Evolutionary conservation across 1,140 invertebrate genomes (phyloP).

Genomic region (Carposina sasakii): DNA sequence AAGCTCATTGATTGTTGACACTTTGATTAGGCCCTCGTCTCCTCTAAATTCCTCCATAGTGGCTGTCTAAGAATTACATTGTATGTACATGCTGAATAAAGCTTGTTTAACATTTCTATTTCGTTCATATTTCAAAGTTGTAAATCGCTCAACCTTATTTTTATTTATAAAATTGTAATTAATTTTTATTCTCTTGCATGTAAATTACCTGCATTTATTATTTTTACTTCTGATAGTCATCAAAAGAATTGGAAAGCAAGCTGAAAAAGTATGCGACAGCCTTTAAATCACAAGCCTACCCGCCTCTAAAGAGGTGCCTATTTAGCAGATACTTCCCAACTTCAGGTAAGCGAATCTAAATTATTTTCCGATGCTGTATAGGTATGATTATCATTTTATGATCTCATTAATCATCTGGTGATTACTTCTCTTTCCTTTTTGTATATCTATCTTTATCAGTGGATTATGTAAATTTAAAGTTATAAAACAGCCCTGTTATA

Average conservation of each 20-base stretch:
- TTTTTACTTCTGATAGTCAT: constrained; percentile 71
- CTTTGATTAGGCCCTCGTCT: no score
- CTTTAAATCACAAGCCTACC: constrained; percentile 80
- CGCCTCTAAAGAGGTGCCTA: constrained; percentile 82
- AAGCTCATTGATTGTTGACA: no score
- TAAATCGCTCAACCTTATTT: constrained; percentile 52
- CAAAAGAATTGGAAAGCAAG: constrained; percentile 76
- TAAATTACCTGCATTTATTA: constrained; percentile 50
- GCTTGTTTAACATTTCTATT: no score
- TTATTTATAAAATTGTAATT: constrained; percentile 9
- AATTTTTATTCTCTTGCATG: constrained; percentile 35
- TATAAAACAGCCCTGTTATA: not conserved
- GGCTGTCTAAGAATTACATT: no score
- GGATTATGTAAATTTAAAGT: not conserved
- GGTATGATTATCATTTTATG: no score
- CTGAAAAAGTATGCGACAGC: constrained; percentile 80
- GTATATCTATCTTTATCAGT: no score
- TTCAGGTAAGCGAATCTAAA: constrained; percentile 78
- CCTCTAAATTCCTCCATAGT: no score
- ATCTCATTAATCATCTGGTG: no score
- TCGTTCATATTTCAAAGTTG: no score
- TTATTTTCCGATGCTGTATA: constrained; percentile 14
- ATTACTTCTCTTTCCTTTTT: no score
- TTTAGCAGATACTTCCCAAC: constrained; percentile 85
- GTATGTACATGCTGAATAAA: no score